Percentiles rank a stretch among this genome's conserved stretches.
Conservation (phyloP, 2,888 invertebrate genomes). For the Slavum lentiscoides region DNA sequence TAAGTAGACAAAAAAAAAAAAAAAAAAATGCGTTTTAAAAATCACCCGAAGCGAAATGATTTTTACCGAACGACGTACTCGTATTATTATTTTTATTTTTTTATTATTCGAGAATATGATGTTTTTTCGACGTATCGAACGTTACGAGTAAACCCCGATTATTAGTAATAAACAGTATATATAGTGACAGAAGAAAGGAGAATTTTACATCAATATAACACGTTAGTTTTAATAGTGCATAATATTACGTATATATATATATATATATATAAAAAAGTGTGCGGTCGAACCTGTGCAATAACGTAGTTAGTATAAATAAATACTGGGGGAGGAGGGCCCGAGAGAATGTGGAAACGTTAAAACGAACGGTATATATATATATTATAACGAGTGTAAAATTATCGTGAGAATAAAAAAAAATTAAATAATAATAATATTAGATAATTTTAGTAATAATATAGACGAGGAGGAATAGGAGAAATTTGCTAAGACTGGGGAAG, state of each 20-base stretch:
- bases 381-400: slow-evolving; percentile 37
- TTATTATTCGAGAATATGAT: too few relatives aligned
- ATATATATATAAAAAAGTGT: slow-evolving; percentile 40
- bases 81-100: too few relatives aligned
- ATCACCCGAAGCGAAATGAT: too few relatives aligned
- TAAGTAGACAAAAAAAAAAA: too few relatives aligned
- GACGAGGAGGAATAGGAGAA: slow-evolving; percentile 52
- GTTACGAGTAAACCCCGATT: too few relatives aligned
- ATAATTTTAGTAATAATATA: background rate
- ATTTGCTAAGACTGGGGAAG: slow-evolving; percentile 57
- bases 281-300: slow-evolving; percentile 47
- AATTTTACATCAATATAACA: background rate
- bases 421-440: slow-evolving; percentile 51
- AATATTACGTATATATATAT: slow-evolving; percentile 10
- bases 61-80: too few relatives aligned
- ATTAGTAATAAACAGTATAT: background rate
- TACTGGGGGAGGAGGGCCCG: background rate
- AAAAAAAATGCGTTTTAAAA: too few relatives aligned
- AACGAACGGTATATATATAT: slow-evolving; percentile 27
- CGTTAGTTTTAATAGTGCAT: background rate
- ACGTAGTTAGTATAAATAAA: slow-evolving; percentile 38
- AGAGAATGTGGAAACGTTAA: slow-evolving; percentile 43
- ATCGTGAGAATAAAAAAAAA: background rate
- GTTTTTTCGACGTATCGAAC: too few relatives aligned
- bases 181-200: background rate